Evolutionary conservation across 2,797 vertebrate species (phyloP), one percentile per base, ranked within the genome.

Genomic region (Coracias cyanogaster): DNA sequence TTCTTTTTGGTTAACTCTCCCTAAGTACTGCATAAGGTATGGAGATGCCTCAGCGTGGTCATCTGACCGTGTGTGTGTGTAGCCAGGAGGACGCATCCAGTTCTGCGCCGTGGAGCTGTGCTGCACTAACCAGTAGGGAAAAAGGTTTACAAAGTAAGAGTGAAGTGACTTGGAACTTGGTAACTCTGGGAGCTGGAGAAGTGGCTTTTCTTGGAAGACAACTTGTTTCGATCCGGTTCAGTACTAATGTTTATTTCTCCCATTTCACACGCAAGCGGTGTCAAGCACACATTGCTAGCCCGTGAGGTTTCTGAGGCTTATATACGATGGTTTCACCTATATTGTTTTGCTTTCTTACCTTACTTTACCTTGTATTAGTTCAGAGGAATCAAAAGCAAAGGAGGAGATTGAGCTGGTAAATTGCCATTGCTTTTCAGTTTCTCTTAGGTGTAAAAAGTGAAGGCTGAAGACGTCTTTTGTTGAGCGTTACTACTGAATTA

Each of bases 51-150:
- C 28, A 28, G 21, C 29, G 7, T 5, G 9, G 15, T 58, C 24
- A 2, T 19, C 37, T 17, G 41, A 31, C 9, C 46, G 26, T 43
- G 16, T 0, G 0, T 17, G 7, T 46, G 2, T 3, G 8, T 18
- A 60, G 35, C 21, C 46, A 51, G 43, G 60, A 22, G 6, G 49
- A 49, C 48, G 54, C 35, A 6, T 45, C 62, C 1, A 1, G 21
- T 61, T 74, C 48, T 31, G 22, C 21, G 8, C 1, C 7, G 62
- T 46, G 48, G 76, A 86, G 49, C 45, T 41, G 65, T 37, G 69
- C 86, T 93, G 64, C 31, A 6, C 16, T 35, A 46, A 25, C 33
- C 15, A 22, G 35, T 43, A 41, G 14, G 22, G 25, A 48, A 89
- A 82, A 85, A 46, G 31, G 16, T 10, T 66, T 41, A 15, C 62